These are phyloP conservation scores for Nicator chloris DNA, from an alignment of 2,113 vertebrate species.

Conservation along the genomic window DNA sequence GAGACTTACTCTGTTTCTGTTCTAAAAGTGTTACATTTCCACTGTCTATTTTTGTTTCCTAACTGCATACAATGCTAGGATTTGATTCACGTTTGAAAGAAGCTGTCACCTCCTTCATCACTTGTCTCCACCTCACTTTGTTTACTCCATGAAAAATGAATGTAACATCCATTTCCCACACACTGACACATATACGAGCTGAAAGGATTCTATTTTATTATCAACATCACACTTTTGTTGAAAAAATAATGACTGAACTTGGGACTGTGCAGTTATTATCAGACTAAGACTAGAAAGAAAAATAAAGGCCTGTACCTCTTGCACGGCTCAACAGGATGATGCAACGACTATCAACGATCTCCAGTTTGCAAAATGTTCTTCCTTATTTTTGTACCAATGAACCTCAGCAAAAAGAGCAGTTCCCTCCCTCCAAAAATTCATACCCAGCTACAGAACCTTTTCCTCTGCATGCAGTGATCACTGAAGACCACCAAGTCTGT, in stretches of 20 bases:
- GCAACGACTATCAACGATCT: not conserved
- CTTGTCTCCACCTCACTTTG: not conserved
- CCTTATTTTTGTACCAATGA: not conserved
- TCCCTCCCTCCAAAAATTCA: slow-evolving; percentile 11
- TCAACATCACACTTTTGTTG: not conserved
- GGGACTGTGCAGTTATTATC: not conserved
- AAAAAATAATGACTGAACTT: not conserved
- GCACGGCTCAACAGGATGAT: not conserved
- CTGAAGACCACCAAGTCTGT: not conserved
- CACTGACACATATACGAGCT: not conserved
- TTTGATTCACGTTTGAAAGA: not conserved
- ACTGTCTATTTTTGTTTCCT: not conserved
- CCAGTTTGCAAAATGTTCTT: not conserved
- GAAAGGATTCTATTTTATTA: not conserved
- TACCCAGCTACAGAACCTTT: not conserved
- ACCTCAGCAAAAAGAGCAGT: not conserved
- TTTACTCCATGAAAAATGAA: not conserved
- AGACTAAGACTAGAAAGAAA: not conserved
- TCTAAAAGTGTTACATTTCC: not conserved
- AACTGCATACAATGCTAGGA: not conserved
- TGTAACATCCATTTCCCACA: not conserved
- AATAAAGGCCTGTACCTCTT: not conserved
- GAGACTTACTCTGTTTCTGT: not conserved
- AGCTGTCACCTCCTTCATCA: not conserved
- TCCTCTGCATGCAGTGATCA: not conserved